Evolutionary conservation across 1,140 invertebrate genomes (phyloP).

Genomic region (Limonius californicus): DNA sequence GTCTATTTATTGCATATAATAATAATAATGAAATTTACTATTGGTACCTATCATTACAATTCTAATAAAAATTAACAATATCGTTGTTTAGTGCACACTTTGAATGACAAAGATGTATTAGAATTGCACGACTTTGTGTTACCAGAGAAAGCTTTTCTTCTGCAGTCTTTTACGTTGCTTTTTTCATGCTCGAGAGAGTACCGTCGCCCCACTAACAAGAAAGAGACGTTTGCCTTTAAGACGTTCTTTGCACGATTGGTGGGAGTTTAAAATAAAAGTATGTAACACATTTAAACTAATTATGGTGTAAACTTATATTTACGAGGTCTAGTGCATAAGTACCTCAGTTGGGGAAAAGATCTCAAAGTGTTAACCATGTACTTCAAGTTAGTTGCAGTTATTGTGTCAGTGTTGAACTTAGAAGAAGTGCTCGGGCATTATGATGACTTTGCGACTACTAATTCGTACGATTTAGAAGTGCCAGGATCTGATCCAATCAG

Average conservation of each 20-base stretch:
- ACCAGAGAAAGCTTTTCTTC: neutral
- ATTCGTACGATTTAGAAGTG: slow-evolving; percentile 49
- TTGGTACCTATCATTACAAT: too few species aligned
- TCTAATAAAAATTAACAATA: too few species aligned
- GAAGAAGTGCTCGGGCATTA: neutral
- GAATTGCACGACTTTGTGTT: neutral
- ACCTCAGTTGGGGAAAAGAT: neutral
- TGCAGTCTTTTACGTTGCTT: too few species aligned
- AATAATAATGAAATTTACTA: too few species aligned
- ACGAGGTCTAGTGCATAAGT: neutral
- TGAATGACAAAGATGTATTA: neutral
- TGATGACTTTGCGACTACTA: slow-evolving; percentile 19
- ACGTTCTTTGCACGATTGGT: neutral
- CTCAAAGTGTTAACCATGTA: neutral
- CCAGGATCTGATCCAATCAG: slow-evolving; percentile 53
- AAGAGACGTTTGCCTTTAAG: neutral
- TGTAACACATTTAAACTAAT: neutral
- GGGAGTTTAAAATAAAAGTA: neutral
- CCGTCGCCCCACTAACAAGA: neutral
- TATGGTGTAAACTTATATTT: neutral
- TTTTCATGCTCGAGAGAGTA: neutral
- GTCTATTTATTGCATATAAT: too few species aligned
- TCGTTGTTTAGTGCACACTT: neutral
- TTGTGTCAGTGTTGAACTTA: neutral
- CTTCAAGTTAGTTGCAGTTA: neutral